These are phyloP conservation scores for Caenorhabditis uteleia DNA, from an alignment of 2,888 invertebrate species.

Conservation along the genomic window DNA sequence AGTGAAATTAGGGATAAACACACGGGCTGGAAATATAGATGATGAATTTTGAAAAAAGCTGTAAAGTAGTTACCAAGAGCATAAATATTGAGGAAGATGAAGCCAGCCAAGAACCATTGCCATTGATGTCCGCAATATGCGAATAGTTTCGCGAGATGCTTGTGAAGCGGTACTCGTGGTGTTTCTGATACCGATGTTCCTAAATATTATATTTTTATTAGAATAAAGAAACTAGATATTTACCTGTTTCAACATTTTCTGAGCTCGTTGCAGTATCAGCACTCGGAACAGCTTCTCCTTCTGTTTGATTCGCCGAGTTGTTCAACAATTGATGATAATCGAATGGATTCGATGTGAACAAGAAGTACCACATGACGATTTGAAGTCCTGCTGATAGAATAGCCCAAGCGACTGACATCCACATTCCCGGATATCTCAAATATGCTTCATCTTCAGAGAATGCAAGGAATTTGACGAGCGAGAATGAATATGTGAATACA, in stretches of 20 bases:
- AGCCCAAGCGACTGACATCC: conserved; percentile 49
- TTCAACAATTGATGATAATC: conserved; percentile 38
- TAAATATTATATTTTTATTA: not conserved
- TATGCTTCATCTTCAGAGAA: conserved; percentile 54
- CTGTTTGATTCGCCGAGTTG: not conserved
- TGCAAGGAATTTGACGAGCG: conserved; percentile 59
- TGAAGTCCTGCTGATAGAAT: conserved; percentile 24
- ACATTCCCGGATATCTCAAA: conserved; percentile 53
- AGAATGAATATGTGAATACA: conserved; percentile 45
- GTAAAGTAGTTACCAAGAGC: conserved; percentile 49
- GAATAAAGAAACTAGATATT: not conserved
- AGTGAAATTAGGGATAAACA: conserved; percentile 67
- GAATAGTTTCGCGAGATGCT: conserved; percentile 57
- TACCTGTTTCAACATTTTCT: conserved; percentile 1
- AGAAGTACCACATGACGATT: conserved; percentile 35
- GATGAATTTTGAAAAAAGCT: not conserved
- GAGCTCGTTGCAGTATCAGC: not conserved
- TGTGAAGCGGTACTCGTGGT: conserved; percentile 9
- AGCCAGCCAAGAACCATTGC: conserved; percentile 62
- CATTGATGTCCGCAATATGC: conserved; percentile 57
- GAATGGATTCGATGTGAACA: conserved; percentile 30
- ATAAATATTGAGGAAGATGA: conserved; percentile 63
- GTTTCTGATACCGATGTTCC: conserved; percentile 2
- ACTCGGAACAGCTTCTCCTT: conserved; percentile 1
- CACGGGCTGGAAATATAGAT: conserved; percentile 58